Evolutionary conservation across 2,113 vertebrate species (phyloP), one percentile per base, ranked within the genome.

Genomic region (Plestiodon gilberti): DNA sequence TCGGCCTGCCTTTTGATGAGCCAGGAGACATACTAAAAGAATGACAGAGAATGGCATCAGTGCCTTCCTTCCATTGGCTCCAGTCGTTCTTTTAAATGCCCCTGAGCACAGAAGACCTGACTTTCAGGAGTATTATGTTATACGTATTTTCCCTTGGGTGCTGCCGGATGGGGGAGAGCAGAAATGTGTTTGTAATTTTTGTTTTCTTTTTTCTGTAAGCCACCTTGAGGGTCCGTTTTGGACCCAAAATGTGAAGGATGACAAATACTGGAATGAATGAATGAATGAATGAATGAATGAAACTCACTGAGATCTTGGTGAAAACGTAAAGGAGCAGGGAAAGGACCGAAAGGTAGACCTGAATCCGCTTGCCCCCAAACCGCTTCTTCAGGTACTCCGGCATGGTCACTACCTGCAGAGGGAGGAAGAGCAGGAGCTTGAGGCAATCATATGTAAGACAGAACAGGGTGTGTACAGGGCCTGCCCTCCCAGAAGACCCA

Each of bases 241-340:
- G 55, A 17, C 55, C n/a, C 55, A 17, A 57, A 57, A 57, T 48
- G 55, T 17, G 17, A 13, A 57, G 55, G 55, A 10, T 17, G 55
- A 7, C 69, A 20, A 35, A 64, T 64, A 23, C 18, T 22, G 79
- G 48, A 57, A 71, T 33, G 20, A 62, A 82, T 78, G 20, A 38
- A 30, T 40, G n/a, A 78, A 89, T 52, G 7, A 43, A 35, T 67
- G 33, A 4, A 23, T 1, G 13, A 55, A 8, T 25, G 35, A 30
- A 55, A 96, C 99, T 98, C 94, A 99, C 99, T n/a, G 99, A 99
- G 95, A 99, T 99, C 96, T 99, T 99, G 79, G 98, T 99, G 93
- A 99, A 98, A 78, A 99, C 91, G 73, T 99, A 99, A 7, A 99
- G 95, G 75, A 97, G 15, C 77, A 99, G 91, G 4, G 99, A 99